Evolutionary conservation across 2,113 vertebrate species (phyloP).

Genomic region (Anseranas semipalmata): DNA sequence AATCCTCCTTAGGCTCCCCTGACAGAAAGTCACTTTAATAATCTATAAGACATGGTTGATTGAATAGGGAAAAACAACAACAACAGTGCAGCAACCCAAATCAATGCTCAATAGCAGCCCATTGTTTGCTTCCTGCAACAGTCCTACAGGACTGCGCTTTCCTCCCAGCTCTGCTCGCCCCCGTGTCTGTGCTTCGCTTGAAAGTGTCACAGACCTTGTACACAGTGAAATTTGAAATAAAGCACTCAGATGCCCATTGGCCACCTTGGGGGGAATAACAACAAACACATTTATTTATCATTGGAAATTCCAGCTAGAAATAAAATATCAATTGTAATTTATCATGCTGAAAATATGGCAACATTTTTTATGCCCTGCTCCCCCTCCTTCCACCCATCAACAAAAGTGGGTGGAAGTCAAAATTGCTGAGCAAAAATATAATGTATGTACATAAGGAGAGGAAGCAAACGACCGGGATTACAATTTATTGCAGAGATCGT

Average conservation of each 20-base stretch:
- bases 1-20: neutral
- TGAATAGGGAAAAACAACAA: neutral
- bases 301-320: neutral
- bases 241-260: neutral
- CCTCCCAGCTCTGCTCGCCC: neutral
- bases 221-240: neutral
- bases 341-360: neutral
- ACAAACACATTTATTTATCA: neutral
- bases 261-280: neutral
- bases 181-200: neutral
- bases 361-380: neutral
- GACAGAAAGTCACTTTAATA: slow-evolving; percentile 13
- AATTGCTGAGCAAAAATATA: slow-evolving; percentile 12
- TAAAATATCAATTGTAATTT: neutral
- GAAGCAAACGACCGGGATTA: neutral
- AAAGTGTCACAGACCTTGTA: neutral
- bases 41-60: neutral
- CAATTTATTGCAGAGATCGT: slow-evolving; percentile 19
- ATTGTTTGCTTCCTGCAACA: neutral
- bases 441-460: neutral
- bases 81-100: neutral
- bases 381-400: neutral
- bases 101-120: neutral
- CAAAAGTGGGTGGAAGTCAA: slow-evolving; percentile 23
- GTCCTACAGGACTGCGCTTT: neutral